phyloP scores from a whole-genome alignment of 2,888 invertebrate species.

The Luperina nickerlii region DNA sequence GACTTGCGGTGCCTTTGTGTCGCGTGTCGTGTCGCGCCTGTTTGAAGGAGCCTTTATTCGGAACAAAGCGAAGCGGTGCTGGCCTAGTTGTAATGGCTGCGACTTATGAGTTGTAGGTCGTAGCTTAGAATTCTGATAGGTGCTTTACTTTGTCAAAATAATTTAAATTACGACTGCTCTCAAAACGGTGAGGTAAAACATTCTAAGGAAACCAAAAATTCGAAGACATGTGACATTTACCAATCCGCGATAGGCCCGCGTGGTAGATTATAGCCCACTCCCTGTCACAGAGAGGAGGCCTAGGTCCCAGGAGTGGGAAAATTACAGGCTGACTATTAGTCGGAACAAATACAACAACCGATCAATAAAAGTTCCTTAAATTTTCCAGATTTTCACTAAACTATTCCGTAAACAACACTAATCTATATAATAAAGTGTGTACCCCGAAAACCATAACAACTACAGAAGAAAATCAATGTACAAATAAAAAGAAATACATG shows the following conservation, averaged over 20 bases:
- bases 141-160: no score
- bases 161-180: no score
- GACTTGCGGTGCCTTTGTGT: no score
- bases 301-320: background rate
- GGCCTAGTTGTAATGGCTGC: background rate
- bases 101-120: no score
- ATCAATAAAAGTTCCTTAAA: background rate
- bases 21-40: no score
- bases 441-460: slow-evolving; percentile 20
- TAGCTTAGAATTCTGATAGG: no score
- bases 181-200: no score
- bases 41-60: no score
- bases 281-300: background rate
- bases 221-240: no score
- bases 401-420: background rate
- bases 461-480: slow-evolving; percentile 45
- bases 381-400: background rate
- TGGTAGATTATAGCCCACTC: background rate
- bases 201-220: no score
- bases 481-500: slow-evolving; percentile 32
- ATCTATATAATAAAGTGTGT: background rate
- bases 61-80: background rate
- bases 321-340: background rate
- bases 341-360: background rate
- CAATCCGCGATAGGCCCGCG: no score